A percentile compares a stretch with the other conserved stretches of the same genome.
Evolutionary conservation across 2,797 vertebrate genomes (phyloP).

Genomic region (Todus mexicanus): DNA sequence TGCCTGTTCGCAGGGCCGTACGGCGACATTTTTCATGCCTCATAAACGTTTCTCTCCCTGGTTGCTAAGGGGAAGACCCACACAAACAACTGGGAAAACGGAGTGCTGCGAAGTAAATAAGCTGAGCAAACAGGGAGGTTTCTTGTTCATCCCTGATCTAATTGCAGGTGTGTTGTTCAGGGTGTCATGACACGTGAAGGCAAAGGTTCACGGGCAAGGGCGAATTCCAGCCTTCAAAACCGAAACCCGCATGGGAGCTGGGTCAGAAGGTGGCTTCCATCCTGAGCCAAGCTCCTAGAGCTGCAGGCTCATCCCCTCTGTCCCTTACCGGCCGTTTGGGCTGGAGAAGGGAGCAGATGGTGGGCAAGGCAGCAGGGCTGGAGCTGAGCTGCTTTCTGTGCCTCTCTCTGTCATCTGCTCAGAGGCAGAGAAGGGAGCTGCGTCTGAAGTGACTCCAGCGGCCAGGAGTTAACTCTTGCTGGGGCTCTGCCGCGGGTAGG

Average conservation of each 20-base stretch:
- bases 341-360: conserved; percentile 9
- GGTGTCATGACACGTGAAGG: not conserved
- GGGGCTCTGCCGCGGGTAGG: not conserved
- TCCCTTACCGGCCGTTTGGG: not conserved
- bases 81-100: conserved; percentile 50
- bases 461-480: not conserved
- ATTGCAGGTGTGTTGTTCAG: conserved; percentile 25
- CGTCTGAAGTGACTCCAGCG: not conserved
- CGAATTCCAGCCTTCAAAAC: not conserved
- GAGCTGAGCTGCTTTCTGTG: not conserved
- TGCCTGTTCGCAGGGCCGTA: not conserved
- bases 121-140: conserved; percentile 22
- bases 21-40: conserved; percentile 38
- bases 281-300: not conserved
- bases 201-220: not conserved
- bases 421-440: not conserved
- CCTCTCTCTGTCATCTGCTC: not conserved
- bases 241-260: not conserved
- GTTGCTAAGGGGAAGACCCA: conserved; percentile 59
- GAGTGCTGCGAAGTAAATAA: conserved; percentile 32
- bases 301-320: not conserved
- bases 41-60: conserved; percentile 5
- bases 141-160: not conserved
- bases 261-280: not conserved
- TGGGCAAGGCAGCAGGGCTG: not conserved